phyloP scores from a whole-genome alignment of 2,888 invertebrate genomes.

The Ischnus inquisitorius region DNA sequence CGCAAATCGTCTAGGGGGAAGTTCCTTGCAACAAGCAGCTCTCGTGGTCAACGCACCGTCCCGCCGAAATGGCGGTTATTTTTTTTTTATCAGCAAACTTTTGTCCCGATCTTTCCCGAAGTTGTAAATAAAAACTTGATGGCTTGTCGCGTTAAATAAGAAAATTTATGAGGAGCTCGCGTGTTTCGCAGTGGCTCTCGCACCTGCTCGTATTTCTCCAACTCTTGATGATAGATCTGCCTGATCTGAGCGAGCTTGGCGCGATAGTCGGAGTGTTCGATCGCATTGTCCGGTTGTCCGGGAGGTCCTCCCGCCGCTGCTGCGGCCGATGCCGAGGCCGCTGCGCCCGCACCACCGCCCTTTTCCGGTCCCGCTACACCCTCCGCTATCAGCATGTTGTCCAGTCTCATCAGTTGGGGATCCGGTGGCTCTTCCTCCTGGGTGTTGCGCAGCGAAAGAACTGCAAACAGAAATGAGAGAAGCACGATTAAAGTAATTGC shows the following conservation, averaged over 20 bases:
- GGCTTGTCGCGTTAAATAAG: constrained; percentile 3
- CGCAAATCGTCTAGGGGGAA: constrained; percentile 76
- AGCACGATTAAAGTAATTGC: not conserved
- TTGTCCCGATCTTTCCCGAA: constrained; percentile 13
- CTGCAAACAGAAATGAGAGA: constrained; percentile 86
- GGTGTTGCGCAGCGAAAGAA: constrained; percentile 97
- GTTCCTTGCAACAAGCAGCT: constrained; percentile 41
- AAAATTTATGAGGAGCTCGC: not conserved
- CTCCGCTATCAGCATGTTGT: constrained; percentile 99
- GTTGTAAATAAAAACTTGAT: constrained; percentile 1
- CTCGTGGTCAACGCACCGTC: constrained; percentile 37
- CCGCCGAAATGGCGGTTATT: constrained; percentile 52
- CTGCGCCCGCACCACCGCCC: constrained; percentile 95
- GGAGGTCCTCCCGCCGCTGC: constrained; percentile 90
- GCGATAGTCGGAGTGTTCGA: constrained; percentile 99
- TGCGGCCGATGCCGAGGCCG: constrained; percentile 95
- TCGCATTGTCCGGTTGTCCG: constrained; percentile 96
- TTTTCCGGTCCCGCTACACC: constrained; percentile 99
- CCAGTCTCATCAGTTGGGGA: constrained; percentile 98
- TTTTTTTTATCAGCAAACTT: constrained; percentile 63
- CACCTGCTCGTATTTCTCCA: constrained; percentile 99
- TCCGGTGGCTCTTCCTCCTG: constrained; percentile 99
- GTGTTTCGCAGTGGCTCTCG: constrained; percentile 32
- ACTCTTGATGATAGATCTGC: constrained; percentile 99
- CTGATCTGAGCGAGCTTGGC: constrained; percentile 99